A percentile compares a stretch with the other conserved stretches of the same genome.
phyloP scores from a whole-genome alignment of 2,797 vertebrate species.

The Myripristis jacobus region DNA sequence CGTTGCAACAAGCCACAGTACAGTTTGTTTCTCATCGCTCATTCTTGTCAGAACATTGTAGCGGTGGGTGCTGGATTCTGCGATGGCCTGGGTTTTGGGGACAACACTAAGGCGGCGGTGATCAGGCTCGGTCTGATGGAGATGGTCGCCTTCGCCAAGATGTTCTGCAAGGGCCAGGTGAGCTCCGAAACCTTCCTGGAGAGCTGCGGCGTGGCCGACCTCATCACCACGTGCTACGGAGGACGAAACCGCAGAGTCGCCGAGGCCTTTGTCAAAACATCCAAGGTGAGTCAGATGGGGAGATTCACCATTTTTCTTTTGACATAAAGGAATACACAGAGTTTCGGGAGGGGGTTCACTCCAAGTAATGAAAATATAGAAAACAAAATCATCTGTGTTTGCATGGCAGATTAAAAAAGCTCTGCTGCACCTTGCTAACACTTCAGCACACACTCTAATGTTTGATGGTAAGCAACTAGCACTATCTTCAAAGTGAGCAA shows the following conservation, averaged over 20 bases:
- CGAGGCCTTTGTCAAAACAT: slow-evolving; percentile 85
- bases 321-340: background rate
- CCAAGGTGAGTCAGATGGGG: slow-evolving; percentile 79
- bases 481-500: too few species aligned
- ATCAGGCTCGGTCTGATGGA: slow-evolving; percentile 93
- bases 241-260: slow-evolving; percentile 90
- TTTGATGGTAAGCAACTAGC: too few species aligned
- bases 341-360: background rate
- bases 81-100: slow-evolving; percentile 86
- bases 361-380: too few species aligned
- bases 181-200: slow-evolving; percentile 87
- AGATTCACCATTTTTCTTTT: background rate
- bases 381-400: too few species aligned
- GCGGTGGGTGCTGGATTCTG: slow-evolving; percentile 91
- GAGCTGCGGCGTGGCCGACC: slow-evolving; percentile 91
- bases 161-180: slow-evolving; percentile 86
- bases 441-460: background rate
- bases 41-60: slow-evolving; percentile 85
- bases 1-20: too few species aligned
- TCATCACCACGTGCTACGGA: slow-evolving; percentile 92
- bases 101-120: slow-evolving; percentile 92
- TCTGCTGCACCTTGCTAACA: background rate
- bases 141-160: slow-evolving; percentile 89
- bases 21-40: too few species aligned
- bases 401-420: too few species aligned